Conservation (phyloP, 2,888 invertebrate genomes). For the Pollenia amentaria region DNA sequence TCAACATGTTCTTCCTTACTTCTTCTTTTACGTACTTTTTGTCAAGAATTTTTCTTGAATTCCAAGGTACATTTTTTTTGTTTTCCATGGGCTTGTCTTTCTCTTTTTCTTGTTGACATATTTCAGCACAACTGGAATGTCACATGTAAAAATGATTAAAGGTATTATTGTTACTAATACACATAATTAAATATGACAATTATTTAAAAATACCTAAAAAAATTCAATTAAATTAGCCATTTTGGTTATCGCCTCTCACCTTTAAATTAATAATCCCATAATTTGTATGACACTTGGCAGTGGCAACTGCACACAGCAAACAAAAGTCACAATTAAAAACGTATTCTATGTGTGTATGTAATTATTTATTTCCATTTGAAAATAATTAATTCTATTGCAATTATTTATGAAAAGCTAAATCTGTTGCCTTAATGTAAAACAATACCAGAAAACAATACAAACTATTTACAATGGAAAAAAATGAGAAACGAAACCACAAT, state of each 20-base stretch:
- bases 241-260: not conserved
- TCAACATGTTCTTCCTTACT: no score
- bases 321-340: constrained; percentile 40
- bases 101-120: no score
- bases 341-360: constrained; percentile 9
- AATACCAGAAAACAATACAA: not conserved
- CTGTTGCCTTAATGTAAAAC: not conserved
- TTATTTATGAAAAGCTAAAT: constrained; percentile 37
- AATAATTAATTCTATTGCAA: constrained; percentile 29
- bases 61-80: no score
- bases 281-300: not conserved
- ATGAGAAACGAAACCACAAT: not conserved
- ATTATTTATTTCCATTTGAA: constrained; percentile 43
- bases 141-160: not conserved
- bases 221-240: not conserved
- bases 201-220: not conserved
- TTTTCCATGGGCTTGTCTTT: no score
- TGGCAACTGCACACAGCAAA: not conserved
- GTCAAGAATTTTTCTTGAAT: no score
- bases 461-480: not conserved
- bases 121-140: no score
- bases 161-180: not conserved
- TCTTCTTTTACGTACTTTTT: no score
- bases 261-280: constrained; percentile 32
- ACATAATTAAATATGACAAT: constrained; percentile 23